A percentile compares a stretch with the other conserved stretches of the same genome.
Evolutionary conservation across 2,888 invertebrate genomes (phyloP).

Genomic region (Leucophenga maculata): DNA sequence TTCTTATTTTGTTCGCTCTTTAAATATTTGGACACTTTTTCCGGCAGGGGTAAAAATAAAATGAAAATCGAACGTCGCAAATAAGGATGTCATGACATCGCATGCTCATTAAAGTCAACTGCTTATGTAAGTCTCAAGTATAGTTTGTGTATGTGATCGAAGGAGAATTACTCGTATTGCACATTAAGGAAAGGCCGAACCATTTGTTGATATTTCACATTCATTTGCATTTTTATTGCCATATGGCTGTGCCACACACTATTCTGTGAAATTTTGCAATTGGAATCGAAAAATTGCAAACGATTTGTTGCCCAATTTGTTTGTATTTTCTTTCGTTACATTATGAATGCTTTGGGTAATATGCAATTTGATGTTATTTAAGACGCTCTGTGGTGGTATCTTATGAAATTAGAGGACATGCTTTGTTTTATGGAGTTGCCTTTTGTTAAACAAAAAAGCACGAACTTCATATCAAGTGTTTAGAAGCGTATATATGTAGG

Average conservation of each 20-base stretch:
- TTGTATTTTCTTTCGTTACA: background rate
- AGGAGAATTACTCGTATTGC: background rate
- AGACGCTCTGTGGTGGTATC: no score
- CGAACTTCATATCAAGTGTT: no score
- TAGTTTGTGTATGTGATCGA: background rate
- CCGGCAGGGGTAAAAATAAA: no score
- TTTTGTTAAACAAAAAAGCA: no score
- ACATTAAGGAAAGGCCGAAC: no score
- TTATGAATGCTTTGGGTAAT: no score
- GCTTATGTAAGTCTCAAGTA: background rate
- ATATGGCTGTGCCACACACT: background rate
- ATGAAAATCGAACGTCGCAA: background rate
- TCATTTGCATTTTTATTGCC: conserved; percentile 8
- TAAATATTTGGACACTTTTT: no score
- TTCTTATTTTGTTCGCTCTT: no score
- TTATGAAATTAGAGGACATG: no score
- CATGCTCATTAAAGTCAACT: background rate
- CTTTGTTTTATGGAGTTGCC: no score
- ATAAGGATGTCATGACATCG: conserved; percentile 4
- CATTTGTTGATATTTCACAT: background rate
- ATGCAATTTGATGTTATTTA: no score
- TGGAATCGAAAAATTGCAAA: background rate
- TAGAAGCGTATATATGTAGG: no score
- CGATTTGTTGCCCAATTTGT: background rate
- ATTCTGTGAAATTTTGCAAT: background rate